Evolutionary conservation across 1,140 invertebrate genomes (phyloP).

Genomic region (Dolichoris vasculosae): DNA sequence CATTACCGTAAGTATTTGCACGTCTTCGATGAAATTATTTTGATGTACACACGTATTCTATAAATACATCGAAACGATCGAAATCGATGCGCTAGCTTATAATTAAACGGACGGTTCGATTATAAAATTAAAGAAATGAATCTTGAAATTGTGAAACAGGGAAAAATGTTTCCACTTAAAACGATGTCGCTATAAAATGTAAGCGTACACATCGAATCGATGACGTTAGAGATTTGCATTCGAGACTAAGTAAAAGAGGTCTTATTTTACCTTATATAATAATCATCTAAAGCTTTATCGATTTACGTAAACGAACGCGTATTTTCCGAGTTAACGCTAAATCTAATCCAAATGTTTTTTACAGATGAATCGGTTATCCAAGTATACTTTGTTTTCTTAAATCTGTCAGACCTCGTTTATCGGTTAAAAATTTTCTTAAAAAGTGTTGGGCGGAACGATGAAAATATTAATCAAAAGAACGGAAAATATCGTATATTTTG

Average conservation of each 20-base stretch:
- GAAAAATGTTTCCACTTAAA: neutral
- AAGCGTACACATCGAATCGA: neutral
- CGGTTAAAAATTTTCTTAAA: too few species aligned
- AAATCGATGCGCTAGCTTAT: too few species aligned
- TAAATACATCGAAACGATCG: too few species aligned
- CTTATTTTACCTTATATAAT: slow-evolving; percentile 2
- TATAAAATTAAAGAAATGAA: neutral
- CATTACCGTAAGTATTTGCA: slow-evolving; percentile 81
- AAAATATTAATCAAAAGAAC: too few species aligned
- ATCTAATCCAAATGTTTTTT: too few species aligned
- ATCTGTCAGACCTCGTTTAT: too few species aligned
- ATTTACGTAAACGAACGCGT: neutral
- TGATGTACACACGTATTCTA: too few species aligned
- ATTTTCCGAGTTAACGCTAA: neutral
- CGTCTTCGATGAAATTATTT: neutral
- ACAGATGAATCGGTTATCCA: too few species aligned
- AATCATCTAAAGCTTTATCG: neutral
- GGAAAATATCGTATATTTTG: too few species aligned
- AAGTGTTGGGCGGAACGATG: too few species aligned
- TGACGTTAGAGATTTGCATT: neutral
- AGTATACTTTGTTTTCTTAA: too few species aligned
- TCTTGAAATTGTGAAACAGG: neutral
- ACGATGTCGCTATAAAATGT: neutral
- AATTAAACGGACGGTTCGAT: neutral
- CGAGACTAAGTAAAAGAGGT: neutral